Evolutionary conservation across 2,888 invertebrate genomes (phyloP).

Genomic region (Hemicrepidius hirtus): DNA sequence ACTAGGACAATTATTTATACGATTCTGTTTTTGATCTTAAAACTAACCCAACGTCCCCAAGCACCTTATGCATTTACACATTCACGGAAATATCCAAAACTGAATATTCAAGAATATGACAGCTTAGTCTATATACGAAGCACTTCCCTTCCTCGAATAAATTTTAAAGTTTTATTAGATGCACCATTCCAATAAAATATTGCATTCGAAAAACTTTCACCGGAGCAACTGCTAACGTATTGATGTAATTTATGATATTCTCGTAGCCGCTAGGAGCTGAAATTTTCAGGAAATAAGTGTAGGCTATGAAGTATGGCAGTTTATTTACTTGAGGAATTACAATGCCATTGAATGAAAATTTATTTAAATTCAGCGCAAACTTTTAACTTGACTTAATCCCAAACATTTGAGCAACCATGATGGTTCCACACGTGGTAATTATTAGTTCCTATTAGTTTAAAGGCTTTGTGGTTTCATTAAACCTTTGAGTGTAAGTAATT

Average conservation of each 20-base stretch:
- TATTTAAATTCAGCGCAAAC: too few relatives aligned
- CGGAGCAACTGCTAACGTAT: slow-evolving; percentile 6
- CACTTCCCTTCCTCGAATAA: background rate
- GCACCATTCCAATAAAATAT: slow-evolving; percentile 2
- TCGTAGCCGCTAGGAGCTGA: background rate
- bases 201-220: slow-evolving; percentile 11
- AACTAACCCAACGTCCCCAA: too few relatives aligned
- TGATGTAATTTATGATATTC: slow-evolving; percentile 1
- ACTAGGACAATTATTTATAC: background rate
- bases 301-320: background rate
- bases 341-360: background rate
- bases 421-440: too few relatives aligned
- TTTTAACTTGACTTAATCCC: too few relatives aligned
- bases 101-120: background rate
- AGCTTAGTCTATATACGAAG: background rate
- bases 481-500: too few relatives aligned
- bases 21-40: background rate
- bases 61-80: too few relatives aligned
- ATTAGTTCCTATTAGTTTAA: too few relatives aligned
- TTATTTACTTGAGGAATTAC: background rate
- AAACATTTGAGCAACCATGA: too few relatives aligned
- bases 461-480: too few relatives aligned
- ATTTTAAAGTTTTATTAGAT: slow-evolving; percentile 6
- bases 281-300: background rate
- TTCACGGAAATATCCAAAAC: too few relatives aligned